Conservation (phyloP, 2,113 vertebrate species). For the Marmota flaviventris region DNA sequence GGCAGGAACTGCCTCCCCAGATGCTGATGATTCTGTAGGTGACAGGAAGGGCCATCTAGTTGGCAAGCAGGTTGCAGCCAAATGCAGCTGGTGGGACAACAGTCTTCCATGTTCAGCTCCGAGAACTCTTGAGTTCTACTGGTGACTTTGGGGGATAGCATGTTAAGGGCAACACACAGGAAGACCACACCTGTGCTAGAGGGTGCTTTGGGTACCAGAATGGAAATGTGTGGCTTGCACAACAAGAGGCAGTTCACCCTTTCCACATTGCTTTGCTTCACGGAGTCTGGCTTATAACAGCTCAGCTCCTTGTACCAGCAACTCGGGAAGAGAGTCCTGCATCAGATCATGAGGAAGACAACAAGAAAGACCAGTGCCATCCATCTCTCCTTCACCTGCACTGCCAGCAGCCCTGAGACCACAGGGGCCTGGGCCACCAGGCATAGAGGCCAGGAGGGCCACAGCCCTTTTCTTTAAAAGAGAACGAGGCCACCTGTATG, state of each 20-base stretch:
- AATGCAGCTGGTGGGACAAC: not conserved
- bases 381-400: no score
- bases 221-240: not conserved
- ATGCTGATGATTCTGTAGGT: not conserved
- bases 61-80: not conserved
- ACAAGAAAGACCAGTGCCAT: no score
- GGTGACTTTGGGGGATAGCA: no score
- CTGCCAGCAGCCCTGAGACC: not conserved
- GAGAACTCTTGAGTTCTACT: not conserved
- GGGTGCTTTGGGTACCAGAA: not conserved
- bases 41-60: not conserved
- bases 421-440: fast-evolving
- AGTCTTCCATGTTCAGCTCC: not conserved
- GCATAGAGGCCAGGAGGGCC: not conserved
- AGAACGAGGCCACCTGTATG: not conserved
- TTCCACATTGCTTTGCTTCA: fast-evolving
- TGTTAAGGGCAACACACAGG: fast-evolving
- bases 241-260: not conserved
- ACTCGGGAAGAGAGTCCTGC: not conserved
- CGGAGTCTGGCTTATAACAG: not conserved
- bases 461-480: not conserved
- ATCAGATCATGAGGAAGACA: not conserved
- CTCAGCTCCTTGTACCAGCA: fast-evolving
- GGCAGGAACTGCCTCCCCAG: not conserved
- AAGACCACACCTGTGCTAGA: not conserved